Evolutionary conservation across 2,113 vertebrate genomes (phyloP).

Genomic region (Oncorhynchus keta): DNA sequence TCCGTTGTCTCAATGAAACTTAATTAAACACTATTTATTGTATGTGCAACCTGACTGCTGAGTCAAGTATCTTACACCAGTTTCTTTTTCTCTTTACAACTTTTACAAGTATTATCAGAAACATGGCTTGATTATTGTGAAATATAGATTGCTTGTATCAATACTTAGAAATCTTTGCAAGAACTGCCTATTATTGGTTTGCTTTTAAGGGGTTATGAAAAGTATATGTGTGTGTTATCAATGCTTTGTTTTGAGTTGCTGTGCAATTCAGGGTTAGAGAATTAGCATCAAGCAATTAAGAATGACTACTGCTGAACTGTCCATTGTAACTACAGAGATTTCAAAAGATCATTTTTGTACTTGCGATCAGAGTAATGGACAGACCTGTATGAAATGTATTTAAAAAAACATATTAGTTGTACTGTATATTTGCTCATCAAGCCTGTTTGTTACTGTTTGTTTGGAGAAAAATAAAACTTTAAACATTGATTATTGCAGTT

Average conservation of each 20-base stretch:
- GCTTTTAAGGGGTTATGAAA: conserved; percentile 9
- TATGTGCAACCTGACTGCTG: neutral
- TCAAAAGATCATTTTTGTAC: conserved; percentile 17
- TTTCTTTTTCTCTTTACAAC: conserved; percentile 1
- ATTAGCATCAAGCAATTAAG: conserved; percentile 32
- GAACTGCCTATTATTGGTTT: conserved; percentile 1
- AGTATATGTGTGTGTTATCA: conserved; percentile 28
- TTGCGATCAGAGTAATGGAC: conserved; percentile 19
- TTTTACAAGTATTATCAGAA: conserved; percentile 12
- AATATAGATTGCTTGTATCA: conserved; percentile 4
- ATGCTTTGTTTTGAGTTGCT: conserved; percentile 56
- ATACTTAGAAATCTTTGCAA: neutral
- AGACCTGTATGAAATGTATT: conserved; percentile 18
- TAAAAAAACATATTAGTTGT: conserved; percentile 15
- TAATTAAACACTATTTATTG: neutral
- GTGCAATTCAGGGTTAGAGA: conserved; percentile 57
- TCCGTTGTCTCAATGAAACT: neutral
- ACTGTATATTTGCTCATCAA: conserved; percentile 28
- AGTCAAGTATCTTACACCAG: conserved; percentile 1
- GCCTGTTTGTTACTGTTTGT: conserved; percentile 43
- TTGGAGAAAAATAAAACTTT: conserved; percentile 35
- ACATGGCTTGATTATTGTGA: neutral
- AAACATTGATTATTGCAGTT: neutral
- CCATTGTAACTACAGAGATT: conserved; percentile 29
- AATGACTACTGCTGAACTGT: conserved; percentile 18